These are phyloP conservation scores for Ochropacha duplaris DNA, from an alignment of 2,888 invertebrate species.

Conservation along the genomic window DNA sequence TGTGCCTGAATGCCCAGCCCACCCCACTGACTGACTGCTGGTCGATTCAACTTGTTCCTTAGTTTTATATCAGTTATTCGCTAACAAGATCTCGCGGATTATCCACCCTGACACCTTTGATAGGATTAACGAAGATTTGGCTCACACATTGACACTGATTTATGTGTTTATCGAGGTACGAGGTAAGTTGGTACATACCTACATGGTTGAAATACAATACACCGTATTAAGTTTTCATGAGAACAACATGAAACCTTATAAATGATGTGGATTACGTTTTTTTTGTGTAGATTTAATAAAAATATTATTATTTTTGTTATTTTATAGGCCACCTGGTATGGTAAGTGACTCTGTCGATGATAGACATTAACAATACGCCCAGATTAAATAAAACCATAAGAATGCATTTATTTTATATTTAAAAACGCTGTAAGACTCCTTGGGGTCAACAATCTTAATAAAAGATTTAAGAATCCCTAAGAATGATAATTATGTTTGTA, in stretches of 20 bases:
- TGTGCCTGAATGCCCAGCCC: constrained; percentile 56
- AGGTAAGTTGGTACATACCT: no score
- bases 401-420: no score
- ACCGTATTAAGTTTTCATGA: constrained; percentile 6
- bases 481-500: no score
- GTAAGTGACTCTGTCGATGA: no score
- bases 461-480: no score
- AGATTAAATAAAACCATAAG: no score
- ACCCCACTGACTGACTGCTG: constrained; percentile 80
- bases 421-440: no score
- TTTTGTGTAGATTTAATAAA: no score
- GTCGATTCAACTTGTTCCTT: constrained; percentile 13
- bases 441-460: no score
- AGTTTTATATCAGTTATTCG: constrained; percentile 61
- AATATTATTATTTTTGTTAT: no score
- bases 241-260: constrained; percentile 35
- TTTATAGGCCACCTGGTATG: no score
- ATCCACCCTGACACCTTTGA: constrained; percentile 65
- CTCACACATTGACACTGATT: constrained; percentile 61
- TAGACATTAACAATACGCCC: no score
- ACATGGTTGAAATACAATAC: background rate
- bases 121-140: constrained; percentile 71
- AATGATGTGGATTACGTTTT: background rate
- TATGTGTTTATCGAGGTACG: constrained; percentile 45
- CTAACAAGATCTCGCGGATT: constrained; percentile 72